Base-by-base conservation (phyloP, 2,113 vertebrate species). In the Xiphorhynchus elegans region DNA sequence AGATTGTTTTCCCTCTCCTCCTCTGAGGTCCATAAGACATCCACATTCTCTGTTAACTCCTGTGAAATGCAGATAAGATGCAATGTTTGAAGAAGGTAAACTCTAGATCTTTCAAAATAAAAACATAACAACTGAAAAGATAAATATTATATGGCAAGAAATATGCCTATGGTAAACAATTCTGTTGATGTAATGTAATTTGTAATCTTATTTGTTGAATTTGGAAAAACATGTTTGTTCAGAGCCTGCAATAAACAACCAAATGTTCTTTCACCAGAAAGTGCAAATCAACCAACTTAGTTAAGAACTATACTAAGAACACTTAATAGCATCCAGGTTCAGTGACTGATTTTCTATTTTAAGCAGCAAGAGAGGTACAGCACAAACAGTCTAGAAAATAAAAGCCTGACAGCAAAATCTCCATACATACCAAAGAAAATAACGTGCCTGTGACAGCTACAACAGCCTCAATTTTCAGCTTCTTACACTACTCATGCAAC, bases 401-500 rank as follows among this genome's bases (percentile, higher is more conserved):
- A 96, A 98, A 96, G 84, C 80, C 94, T 97, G 96, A 97, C 97
- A 97, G 97, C 76, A 89, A 96, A 96, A 97, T 93, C 97, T 95
- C 96, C 87, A 93, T 93, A 96, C 62, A 96, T 46, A 98, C 96
- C 90, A 89, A 89, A 93, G 94, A 97, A 97, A 98, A 97, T 96
- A 97, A 91, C 29, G 25, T 56, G 87, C 50, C 74, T 35, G 4
- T 97, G 97, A 98, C 97, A 98, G 96, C 92, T 95, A 97, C 97
- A 98, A 97, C 95, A 97, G 97, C 96, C 97, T 96, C 97, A 97
- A 96, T 98, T 98, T 98, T 95, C 95, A 97, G 95, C 95, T 97
- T 88, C 95, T 95, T 96, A 72, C 86, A 96, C 95, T 85, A 75
- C 93, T 97, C 92, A 90, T 89, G 89, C 96, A 95, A 95, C 19